phyloP scores from a whole-genome alignment of 2,113 vertebrate species.

The Elephas maximus region DNA sequence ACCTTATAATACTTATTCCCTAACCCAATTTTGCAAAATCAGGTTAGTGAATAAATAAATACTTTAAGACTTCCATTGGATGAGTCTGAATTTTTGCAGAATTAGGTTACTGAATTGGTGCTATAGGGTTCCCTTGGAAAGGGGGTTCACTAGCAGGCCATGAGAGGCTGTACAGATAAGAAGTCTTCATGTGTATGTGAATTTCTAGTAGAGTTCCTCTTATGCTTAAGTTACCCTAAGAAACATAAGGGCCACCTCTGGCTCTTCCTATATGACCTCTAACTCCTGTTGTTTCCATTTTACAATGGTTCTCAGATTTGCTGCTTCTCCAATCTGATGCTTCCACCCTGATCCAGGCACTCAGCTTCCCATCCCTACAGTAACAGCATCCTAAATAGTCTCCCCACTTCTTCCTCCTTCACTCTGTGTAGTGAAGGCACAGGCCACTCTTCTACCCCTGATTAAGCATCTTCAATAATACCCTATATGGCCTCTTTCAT shows the following conservation, averaged over 20 bases:
- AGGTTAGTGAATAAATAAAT: slow-evolving; percentile 36
- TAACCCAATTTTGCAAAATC: slow-evolving; percentile 38
- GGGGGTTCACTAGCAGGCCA: slow-evolving; percentile 2
- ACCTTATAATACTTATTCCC: background rate
- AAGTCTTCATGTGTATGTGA: background rate
- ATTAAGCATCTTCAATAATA: slow-evolving; percentile 46
- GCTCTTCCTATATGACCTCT: background rate
- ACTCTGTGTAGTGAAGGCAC: background rate
- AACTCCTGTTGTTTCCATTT: background rate
- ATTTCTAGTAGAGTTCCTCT: background rate
- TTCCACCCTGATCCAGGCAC: background rate
- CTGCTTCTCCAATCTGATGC: background rate
- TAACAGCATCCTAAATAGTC: slow-evolving; percentile 1
- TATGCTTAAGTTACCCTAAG: background rate
- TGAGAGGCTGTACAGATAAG: background rate
- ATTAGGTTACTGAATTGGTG: slow-evolving; percentile 47
- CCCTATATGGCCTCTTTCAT: background rate
- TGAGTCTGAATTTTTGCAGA: slow-evolving; percentile 48
- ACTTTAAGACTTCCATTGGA: slow-evolving; percentile 22
- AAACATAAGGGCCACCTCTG: background rate
- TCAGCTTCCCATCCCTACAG: background rate
- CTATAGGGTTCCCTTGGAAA: slow-evolving; percentile 54
- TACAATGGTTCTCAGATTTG: background rate
- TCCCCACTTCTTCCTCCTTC: slow-evolving; percentile 36
- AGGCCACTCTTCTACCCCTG: background rate